Conservation (phyloP, 2,888 invertebrate genomes). For the Galerucella calmariensis region DNA sequence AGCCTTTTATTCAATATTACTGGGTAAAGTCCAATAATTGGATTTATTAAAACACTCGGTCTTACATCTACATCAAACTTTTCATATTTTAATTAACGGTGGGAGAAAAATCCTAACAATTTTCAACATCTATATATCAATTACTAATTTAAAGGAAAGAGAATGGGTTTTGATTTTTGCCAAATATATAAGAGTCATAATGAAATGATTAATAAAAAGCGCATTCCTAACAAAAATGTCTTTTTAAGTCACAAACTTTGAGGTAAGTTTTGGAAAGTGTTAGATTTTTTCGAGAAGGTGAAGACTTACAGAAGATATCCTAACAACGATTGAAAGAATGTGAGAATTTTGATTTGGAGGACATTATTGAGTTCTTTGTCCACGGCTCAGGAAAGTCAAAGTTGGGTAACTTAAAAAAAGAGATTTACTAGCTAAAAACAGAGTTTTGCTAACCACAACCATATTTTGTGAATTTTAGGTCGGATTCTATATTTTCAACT, state of each 20-base stretch:
- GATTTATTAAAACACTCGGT: conserved; percentile 5
- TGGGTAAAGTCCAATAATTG: conserved; percentile 11
- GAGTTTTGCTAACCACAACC: not conserved
- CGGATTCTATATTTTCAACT: not conserved
- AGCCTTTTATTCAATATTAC: conserved; percentile 22
- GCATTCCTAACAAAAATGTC: not conserved
- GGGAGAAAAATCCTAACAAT: conserved; percentile 9
- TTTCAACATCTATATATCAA: conserved; percentile 11
- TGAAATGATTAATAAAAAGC: conserved; percentile 20
- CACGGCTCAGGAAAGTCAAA: not conserved
- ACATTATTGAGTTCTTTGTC: no score
- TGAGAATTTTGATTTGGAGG: no score
- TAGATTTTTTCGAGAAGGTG: no score
- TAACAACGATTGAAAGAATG: no score
- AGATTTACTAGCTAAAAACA: not conserved
- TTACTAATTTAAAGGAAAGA: conserved; percentile 9
- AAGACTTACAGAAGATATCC: no score
- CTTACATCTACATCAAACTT: conserved; percentile 8
- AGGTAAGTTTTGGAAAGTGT: not conserved
- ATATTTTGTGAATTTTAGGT: not conserved
- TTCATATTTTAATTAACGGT: not conserved
- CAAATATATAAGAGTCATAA: conserved; percentile 24
- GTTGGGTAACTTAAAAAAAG: not conserved
- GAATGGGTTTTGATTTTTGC: conserved; percentile 20
- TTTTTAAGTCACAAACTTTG: conserved; percentile 21